Evolutionary conservation across 2,888 invertebrate species (phyloP), one percentile per base, ranked within the genome.

Genomic region (Tridacna crocea): DNA sequence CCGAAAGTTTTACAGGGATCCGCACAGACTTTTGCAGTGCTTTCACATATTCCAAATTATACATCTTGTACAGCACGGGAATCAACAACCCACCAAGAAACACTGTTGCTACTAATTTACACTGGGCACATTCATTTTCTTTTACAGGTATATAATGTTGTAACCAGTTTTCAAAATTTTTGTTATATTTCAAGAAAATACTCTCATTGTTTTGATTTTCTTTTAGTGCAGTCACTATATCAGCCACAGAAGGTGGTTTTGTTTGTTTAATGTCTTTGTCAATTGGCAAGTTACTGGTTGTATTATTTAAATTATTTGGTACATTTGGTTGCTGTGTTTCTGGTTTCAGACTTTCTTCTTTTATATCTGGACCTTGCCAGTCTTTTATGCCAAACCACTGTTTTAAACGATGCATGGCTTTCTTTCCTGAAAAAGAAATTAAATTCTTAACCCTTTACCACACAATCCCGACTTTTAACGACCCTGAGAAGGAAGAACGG

Each of bases 361-460:
- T 74, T 47, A 12, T 47, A 1, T 74, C 47, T 6, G 74, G 74
- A 13, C 74, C 74, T 26, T 60, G 15, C 74, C 74, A 74, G 74
- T 74, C 74, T 60, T 74, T 74, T n/a, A 74, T 61, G 6, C 74
- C 74, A 61, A 74, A 74, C 74, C 74, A 74, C 48, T 74, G 36
- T 22, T 61, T 74, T 17, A 74, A 46, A 15, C 60, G 47, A 58
- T 74, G 74, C 74, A 74, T 74, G 12, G 22, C 22, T 26, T 12
- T 11, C 22, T 24, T 36, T 72, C 3, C 55, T 55, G 55, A 55
- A 55, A 55, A 36, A 36, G 2, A 36, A 2, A 36, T 36, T 36
- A 36, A 36, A 36, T 36, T 8, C 8, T 36, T 36, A 36, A 36
- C 8, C 36, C 36, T 36, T 36, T 36, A 4, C 36, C 36, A 36